These are phyloP conservation scores for Neosalanx taihuensis DNA, from an alignment of 2,797 vertebrate species.

Conservation along the genomic window DNA sequence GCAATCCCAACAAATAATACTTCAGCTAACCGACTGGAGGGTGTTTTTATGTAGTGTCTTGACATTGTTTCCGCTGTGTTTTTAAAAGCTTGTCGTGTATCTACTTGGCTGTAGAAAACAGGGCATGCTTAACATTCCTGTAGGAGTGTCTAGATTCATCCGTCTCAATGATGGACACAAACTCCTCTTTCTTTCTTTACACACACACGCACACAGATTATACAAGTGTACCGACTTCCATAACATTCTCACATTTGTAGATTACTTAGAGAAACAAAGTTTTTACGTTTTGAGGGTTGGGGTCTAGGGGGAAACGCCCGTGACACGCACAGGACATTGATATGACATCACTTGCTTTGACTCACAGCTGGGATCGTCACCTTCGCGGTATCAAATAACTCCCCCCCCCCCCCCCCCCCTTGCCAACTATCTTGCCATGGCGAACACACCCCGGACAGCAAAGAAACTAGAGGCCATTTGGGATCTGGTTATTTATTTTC, in stretches of 20 bases:
- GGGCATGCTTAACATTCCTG: constrained; percentile 68
- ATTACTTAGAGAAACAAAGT: not conserved
- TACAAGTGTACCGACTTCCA: too few relatives aligned
- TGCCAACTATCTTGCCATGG: constrained; percentile 43
- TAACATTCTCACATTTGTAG: too few relatives aligned
- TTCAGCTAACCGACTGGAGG: not conserved
- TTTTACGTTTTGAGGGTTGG: constrained; percentile 38
- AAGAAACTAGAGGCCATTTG: constrained; percentile 59
- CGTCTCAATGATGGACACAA: constrained; percentile 43
- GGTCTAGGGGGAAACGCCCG: constrained; percentile 65
- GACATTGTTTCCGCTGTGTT: constrained; percentile 2
- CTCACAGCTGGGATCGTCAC: constrained; percentile 71
- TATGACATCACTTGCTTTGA: constrained; percentile 76
- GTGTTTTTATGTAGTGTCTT: not conserved
- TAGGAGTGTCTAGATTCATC: constrained; percentile 51
- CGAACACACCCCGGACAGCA: constrained; percentile 32
- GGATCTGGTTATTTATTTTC: constrained; percentile 42
- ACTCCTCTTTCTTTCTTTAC: not conserved
- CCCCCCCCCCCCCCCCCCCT: constrained; percentile 18
- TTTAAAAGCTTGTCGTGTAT: constrained; percentile 58
- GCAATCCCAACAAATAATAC: not conserved
- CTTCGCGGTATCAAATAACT: constrained; percentile 39
- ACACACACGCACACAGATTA: not conserved
- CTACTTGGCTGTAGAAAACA: constrained; percentile 63
- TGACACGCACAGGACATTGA: constrained; percentile 56